Percentiles rank a stretch among this genome's conserved stretches.
Conservation (phyloP, 2,797 vertebrate species). For the Parambassis ranga region DNA sequence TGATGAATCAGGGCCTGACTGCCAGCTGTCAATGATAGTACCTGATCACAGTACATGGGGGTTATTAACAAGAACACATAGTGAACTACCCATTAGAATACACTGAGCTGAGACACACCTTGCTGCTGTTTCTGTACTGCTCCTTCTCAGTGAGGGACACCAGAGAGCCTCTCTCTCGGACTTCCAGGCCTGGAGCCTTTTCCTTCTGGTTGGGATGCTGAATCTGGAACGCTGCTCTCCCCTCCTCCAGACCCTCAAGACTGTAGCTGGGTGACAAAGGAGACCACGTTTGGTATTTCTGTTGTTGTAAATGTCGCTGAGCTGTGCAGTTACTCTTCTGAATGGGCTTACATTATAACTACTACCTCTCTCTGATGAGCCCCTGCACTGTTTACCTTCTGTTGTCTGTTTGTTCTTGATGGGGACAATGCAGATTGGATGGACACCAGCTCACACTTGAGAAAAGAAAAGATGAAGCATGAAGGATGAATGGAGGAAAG, state of each 20-base stretch:
- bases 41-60: too few species aligned
- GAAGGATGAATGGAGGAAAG: neutral
- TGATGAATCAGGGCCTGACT: slow-evolving; percentile 77
- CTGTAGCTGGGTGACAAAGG: slow-evolving; percentile 84
- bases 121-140: slow-evolving; percentile 78
- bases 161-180: slow-evolving; percentile 82
- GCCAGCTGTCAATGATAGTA: slow-evolving; percentile 73
- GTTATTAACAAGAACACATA: too few species aligned
- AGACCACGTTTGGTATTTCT: too few species aligned
- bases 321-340: neutral
- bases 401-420: slow-evolving; percentile 49
- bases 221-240: slow-evolving; percentile 59
- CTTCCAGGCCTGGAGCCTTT: slow-evolving; percentile 49
- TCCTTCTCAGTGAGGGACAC: slow-evolving; percentile 88
- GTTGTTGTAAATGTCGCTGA: neutral
- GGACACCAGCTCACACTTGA: slow-evolving; percentile 66
- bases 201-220: slow-evolving; percentile 65
- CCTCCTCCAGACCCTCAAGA: slow-evolving; percentile 86
- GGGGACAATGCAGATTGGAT: slow-evolving; percentile 28
- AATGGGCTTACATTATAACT: neutral
- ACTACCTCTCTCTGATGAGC: too few species aligned
- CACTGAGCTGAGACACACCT: too few species aligned
- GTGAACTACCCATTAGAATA: too few species aligned
- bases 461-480: neutral
- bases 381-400: slow-evolving; percentile 45